phyloP scores from a whole-genome alignment of 2,797 vertebrate species.

The Euthynnus affinis region DNA sequence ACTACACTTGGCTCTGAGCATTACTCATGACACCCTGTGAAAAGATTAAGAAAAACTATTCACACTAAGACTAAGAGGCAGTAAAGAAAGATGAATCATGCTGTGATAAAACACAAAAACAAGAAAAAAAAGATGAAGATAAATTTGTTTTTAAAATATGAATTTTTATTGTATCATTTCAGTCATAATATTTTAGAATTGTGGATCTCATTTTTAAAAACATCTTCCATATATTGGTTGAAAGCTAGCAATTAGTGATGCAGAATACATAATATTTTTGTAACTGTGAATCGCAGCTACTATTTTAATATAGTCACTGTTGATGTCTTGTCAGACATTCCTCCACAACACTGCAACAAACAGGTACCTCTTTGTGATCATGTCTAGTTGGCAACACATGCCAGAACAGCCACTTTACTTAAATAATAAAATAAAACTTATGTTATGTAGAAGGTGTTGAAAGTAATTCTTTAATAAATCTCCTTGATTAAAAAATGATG shows the following conservation, averaged over 20 bases:
- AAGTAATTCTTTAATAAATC: conserved; percentile 13
- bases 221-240: not conserved
- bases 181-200: not conserved
- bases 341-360: conserved; percentile 1
- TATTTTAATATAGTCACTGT: conserved; percentile 34
- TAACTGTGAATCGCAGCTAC: conserved; percentile 12
- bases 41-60: not conserved
- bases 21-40: not conserved
- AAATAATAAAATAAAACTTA: not conserved
- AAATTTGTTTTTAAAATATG: not conserved
- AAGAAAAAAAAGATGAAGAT: too few relatives aligned
- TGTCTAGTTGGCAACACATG: not conserved
- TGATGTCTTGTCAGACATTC: conserved; percentile 7
- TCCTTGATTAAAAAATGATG: conserved; percentile 5
- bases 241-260: conserved; percentile 13
- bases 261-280: not conserved
- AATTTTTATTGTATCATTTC: not conserved
- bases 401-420: not conserved
- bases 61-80: not conserved
- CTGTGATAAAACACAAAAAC: too few relatives aligned
- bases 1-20: not conserved
- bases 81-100: too few relatives aligned
- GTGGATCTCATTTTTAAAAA: not conserved
- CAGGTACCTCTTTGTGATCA: not conserved
- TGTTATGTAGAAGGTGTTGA: not conserved